phyloP scores from a whole-genome alignment of 2,888 invertebrate genomes.

The Timema cristinae region DNA sequence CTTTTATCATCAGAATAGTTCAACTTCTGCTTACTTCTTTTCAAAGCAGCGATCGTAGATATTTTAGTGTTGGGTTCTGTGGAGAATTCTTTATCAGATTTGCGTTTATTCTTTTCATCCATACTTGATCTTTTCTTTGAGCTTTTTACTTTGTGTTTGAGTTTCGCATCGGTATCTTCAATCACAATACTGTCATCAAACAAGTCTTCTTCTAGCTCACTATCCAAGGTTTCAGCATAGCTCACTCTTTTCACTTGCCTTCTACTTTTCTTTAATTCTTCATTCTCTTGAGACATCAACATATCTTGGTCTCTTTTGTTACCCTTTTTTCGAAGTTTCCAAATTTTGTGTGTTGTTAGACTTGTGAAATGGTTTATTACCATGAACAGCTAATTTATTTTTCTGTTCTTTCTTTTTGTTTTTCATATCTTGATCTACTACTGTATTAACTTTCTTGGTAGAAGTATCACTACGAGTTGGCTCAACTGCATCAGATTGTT shows the following conservation, averaged over 20 bases:
- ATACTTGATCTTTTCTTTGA: constrained; percentile 8
- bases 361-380: neutral
- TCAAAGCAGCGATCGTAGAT: neutral
- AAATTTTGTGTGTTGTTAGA: neutral
- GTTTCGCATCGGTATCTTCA: neutral
- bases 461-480: too few species aligned
- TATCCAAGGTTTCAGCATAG: constrained; percentile 5
- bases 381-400: neutral
- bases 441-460: neutral
- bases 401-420: neutral
- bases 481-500: too few species aligned
- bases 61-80: neutral
- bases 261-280: too few species aligned
- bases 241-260: constrained; percentile 12
- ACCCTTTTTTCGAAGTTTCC: neutral
- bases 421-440: neutral
- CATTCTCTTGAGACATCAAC: neutral
- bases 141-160: neutral
- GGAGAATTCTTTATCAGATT: neutral
- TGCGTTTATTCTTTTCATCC: constrained; percentile 4
- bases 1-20: neutral
- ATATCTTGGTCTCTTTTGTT: neutral
- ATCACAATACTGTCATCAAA: neutral
- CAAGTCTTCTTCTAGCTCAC: constrained; percentile 6
- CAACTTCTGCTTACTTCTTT: constrained; percentile 12